A percentile compares a stretch with the other conserved stretches of the same genome.
These are phyloP conservation scores for Lysandra coridon DNA, from an alignment of 2,888 invertebrate species.

Conservation along the genomic window DNA sequence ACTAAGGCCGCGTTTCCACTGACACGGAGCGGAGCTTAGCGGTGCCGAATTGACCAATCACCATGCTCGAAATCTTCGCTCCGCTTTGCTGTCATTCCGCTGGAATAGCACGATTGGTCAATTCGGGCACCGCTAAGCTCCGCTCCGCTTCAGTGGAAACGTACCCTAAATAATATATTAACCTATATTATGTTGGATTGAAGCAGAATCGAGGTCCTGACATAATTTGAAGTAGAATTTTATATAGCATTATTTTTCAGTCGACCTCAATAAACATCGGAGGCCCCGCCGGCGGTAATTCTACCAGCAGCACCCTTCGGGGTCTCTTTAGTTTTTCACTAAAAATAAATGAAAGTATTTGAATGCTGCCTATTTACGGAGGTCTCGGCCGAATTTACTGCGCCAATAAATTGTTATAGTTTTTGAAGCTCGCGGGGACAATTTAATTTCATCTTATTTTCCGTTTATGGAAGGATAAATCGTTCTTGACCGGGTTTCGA, in stretches of 20 bases:
- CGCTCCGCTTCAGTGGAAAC: too few relatives aligned
- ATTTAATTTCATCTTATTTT: conserved; percentile 8
- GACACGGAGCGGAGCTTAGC: too few relatives aligned
- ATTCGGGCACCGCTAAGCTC: too few relatives aligned
- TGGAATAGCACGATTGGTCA: too few relatives aligned
- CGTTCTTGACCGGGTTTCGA: conserved; percentile 9
- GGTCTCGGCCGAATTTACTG: conserved; percentile 18
- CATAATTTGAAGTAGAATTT: not conserved
- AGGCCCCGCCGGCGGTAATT: not conserved
- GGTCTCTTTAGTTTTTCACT: conserved; percentile 17
- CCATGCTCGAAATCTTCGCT: too few relatives aligned
- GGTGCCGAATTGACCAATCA: too few relatives aligned
- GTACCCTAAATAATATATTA: too few relatives aligned
- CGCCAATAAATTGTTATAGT: conserved; percentile 24
- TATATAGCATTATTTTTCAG: not conserved
- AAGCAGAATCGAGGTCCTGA: not conserved
- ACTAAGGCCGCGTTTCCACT: too few relatives aligned
- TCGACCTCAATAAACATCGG: not conserved
- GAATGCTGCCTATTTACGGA: conserved; percentile 2
- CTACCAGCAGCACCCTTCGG: not conserved
- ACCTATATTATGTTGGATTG: not conserved
- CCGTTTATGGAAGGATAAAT: conserved; percentile 6
- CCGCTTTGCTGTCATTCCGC: too few relatives aligned
- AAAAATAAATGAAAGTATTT: conserved; percentile 2
- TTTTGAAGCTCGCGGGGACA: conserved; percentile 14